phyloP scores from a whole-genome alignment of 2,888 invertebrate genomes.

The Entomobrya proxima region DNA sequence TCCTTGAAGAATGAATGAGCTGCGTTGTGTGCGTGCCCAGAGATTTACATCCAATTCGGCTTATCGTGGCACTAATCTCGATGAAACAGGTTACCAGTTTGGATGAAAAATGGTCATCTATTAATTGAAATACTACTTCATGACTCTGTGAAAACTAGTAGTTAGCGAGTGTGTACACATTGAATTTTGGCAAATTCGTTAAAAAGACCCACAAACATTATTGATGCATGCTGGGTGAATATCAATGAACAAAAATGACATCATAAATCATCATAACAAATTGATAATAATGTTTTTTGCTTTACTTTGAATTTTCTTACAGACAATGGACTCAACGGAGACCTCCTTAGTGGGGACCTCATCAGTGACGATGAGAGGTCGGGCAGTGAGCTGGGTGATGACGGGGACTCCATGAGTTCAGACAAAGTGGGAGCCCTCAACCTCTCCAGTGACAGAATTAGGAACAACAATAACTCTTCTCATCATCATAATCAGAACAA shows the following conservation, averaged over 20 bases:
- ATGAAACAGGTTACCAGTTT: conserved; percentile 57
- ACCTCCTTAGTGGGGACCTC: conserved; percentile 82
- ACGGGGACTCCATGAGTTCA: conserved; percentile 82
- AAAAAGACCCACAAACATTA: conserved; percentile 3
- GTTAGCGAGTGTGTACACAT: neutral
- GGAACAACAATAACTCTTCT: conserved; percentile 67
- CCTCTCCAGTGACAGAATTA: conserved; percentile 76
- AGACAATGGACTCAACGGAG: conserved; percentile 82
- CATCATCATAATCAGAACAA: conserved; percentile 55
- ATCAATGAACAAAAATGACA: conserved; percentile 30
- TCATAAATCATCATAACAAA: conserved; percentile 37
- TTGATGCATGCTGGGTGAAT: conserved; percentile 18
- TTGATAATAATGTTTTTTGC: conserved; percentile 14
- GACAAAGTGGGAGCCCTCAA: conserved; percentile 82
- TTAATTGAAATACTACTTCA: conserved; percentile 46
- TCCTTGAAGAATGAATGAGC: neutral
- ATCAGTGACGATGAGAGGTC: conserved; percentile 83
- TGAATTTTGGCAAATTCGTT: neutral
- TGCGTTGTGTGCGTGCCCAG: neutral
- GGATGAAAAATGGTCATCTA: conserved; percentile 30
- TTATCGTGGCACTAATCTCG: conserved; percentile 46
- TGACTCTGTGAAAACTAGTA: conserved; percentile 35
- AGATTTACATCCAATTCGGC: conserved; percentile 28
- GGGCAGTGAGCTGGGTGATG: conserved; percentile 81
- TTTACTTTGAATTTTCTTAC: conserved; percentile 67